A percentile compares a stretch with the other conserved stretches of the same genome.
Evolutionary conservation across 2,888 invertebrate genomes (phyloP).

Genomic region (Sepioteuthis lessoniana): DNA sequence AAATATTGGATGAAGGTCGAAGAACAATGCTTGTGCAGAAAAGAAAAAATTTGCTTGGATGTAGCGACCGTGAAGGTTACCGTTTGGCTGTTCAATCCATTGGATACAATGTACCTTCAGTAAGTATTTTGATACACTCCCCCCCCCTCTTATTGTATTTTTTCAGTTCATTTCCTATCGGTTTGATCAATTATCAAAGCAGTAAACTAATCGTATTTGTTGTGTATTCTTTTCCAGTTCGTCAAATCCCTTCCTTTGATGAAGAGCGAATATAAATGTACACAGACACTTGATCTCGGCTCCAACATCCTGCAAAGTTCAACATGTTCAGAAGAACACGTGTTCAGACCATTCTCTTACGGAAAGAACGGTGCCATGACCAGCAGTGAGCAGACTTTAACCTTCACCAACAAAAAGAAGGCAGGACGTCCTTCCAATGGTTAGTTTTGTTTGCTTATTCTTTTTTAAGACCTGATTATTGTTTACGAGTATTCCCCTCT

Average conservation of each 20-base stretch:
- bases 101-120: slow-evolving; percentile 70
- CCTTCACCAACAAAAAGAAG: slow-evolving; percentile 52
- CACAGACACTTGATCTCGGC: slow-evolving; percentile 80
- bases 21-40: slow-evolving; percentile 64
- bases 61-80: slow-evolving; percentile 69
- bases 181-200: background rate
- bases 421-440: background rate
- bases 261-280: slow-evolving; percentile 79
- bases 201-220: background rate
- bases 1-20: background rate
- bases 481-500: no score
- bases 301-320: slow-evolving; percentile 81
- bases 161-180: background rate
- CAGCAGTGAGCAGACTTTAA: slow-evolving; percentile 72
- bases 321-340: slow-evolving; percentile 82
- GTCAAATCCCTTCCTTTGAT: slow-evolving; percentile 74
- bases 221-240: slow-evolving; percentile 55
- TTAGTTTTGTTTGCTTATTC: background rate
- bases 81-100: slow-evolving; percentile 69
- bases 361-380: slow-evolving; percentile 76
- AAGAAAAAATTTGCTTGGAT: slow-evolving; percentile 70
- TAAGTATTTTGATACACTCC: slow-evolving; percentile 54
- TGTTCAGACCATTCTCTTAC: slow-evolving; percentile 83
- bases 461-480: background rate
- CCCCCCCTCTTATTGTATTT: background rate